Percentiles rank a stretch among this genome's conserved stretches.
These are phyloP conservation scores for Epistrophella euchroma DNA, from an alignment of 2,888 invertebrate species.

Conservation along the genomic window DNA sequence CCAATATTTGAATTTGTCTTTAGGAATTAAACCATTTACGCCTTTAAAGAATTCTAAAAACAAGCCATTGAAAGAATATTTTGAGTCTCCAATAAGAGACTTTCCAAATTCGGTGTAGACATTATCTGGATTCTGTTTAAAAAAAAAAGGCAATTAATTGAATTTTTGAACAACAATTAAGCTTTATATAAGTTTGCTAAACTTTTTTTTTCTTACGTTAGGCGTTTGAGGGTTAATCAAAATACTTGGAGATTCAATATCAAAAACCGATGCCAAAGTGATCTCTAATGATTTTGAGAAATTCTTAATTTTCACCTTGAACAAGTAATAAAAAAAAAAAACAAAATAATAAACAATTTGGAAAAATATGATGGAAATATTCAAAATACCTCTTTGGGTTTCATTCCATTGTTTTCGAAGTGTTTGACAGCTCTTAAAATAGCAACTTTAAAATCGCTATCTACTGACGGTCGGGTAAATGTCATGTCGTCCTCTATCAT, in stretches of 20 bases:
- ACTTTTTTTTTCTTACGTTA: slow-evolving; percentile 51
- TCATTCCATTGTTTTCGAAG: slow-evolving; percentile 79
- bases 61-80: slow-evolving; percentile 80
- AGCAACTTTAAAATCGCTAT: slow-evolving; percentile 79
- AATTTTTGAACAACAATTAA: too few relatives aligned
- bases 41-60: slow-evolving; percentile 79
- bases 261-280: slow-evolving; percentile 54
- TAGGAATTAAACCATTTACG: slow-evolving; percentile 77
- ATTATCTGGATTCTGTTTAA: slow-evolving; percentile 48
- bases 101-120: slow-evolving; percentile 77
- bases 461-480: slow-evolving; percentile 77
- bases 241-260: slow-evolving; percentile 71
- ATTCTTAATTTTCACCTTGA: slow-evolving; percentile 57
- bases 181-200: too few relatives aligned
- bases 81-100: slow-evolving; percentile 79
- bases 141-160: too few relatives aligned
- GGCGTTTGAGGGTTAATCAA: slow-evolving; percentile 65
- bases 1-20: slow-evolving; percentile 76
- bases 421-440: slow-evolving; percentile 80
- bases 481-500: slow-evolving; percentile 78
- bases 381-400: slow-evolving; percentile 56
- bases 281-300: slow-evolving; percentile 61
- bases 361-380: neutral
- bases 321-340: neutral
- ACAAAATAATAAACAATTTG: neutral